Evolutionary conservation across 2,797 vertebrate species (phyloP), one percentile per base, ranked within the genome.

Genomic region (Sebastes itinus): DNA sequence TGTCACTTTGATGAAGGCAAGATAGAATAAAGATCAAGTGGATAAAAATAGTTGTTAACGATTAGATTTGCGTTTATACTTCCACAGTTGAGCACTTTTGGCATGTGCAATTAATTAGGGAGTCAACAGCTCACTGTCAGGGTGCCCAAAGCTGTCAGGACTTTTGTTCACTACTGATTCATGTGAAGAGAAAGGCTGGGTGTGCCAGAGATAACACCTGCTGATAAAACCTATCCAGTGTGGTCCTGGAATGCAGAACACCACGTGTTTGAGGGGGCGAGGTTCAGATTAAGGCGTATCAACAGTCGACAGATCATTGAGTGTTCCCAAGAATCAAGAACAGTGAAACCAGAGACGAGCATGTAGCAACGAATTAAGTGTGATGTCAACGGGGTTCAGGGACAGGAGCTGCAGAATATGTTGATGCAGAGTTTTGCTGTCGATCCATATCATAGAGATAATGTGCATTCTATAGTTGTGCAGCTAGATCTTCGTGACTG

Each of bases 211-310:
- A 86, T 77, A 82, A 83, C 60, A 65, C 5, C 0, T 0, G 13
- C 32, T 69, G 56, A 87, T 76, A 59, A 75, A 78, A 85, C 79
- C 84, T 81, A 77, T 76, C 64, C 58, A 7, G 52, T 70, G 78
- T 60, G 55, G 4, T 71, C 52, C 5, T 8, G 71, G 84, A 84
- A 87, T 89, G 79, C 58, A 27, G 5, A 70, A 4, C 27, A n/a
- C 1, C 16, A 46, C 3, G 3, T 3, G 22, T 52, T 23, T 61
- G 4, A 54, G 1, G 8, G 13, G 5, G 0, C 1, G 7, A 2
- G 3, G 30, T 5, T 7, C 1, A 1, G 42, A 72, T 38, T 25
- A 14, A 10, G 52, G 10, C 0, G 5, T 4, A 10, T 67, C 7
- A 63, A 46, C 46, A 60, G 56, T 42, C 7, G 52, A 6, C 22